These are phyloP conservation scores for Volucella inanis DNA, from an alignment of 2,888 invertebrate genomes.

Conservation along the genomic window DNA sequence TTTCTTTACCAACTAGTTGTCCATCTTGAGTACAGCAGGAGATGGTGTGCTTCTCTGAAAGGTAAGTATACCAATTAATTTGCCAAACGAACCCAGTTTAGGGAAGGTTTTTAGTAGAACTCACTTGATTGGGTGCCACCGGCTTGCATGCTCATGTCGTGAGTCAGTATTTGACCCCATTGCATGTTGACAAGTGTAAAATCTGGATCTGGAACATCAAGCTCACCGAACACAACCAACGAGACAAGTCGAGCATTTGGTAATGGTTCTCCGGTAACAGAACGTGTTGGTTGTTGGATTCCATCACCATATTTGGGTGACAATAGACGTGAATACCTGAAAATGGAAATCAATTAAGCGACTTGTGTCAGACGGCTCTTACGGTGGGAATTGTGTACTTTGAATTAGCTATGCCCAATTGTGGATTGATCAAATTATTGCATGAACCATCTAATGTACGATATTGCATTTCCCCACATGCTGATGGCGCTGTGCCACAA, in stretches of 20 bases:
- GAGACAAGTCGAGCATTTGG: constrained; percentile 90
- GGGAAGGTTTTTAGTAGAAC: constrained; percentile 77
- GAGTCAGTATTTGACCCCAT: constrained; percentile 86
- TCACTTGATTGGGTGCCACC: constrained; percentile 88
- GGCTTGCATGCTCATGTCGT: constrained; percentile 84
- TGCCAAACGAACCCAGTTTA: background rate
- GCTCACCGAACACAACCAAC: constrained; percentile 88
- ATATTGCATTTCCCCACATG: constrained; percentile 84
- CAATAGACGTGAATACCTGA: constrained; percentile 83
- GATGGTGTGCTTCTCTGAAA: constrained; percentile 85
- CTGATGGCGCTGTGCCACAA: constrained; percentile 79
- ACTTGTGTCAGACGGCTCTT: background rate
- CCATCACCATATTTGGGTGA: constrained; percentile 84
- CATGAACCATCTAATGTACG: constrained; percentile 96
- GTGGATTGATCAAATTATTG: constrained; percentile 93
- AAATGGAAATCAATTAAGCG: constrained; percentile 33
- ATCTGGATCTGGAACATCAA: constrained; percentile 87
- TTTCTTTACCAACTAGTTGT: constrained; percentile 83
- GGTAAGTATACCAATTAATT: constrained; percentile 34
- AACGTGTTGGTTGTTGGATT: constrained; percentile 85
- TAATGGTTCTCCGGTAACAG: constrained; percentile 86
- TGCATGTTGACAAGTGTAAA: constrained; percentile 89
- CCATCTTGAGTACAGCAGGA: constrained; percentile 87
- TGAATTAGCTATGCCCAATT: constrained; percentile 91
- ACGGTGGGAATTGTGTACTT: constrained; percentile 79